phyloP scores from a whole-genome alignment of 1,140 invertebrate species.

The Bradynema listronoti region DNA sequence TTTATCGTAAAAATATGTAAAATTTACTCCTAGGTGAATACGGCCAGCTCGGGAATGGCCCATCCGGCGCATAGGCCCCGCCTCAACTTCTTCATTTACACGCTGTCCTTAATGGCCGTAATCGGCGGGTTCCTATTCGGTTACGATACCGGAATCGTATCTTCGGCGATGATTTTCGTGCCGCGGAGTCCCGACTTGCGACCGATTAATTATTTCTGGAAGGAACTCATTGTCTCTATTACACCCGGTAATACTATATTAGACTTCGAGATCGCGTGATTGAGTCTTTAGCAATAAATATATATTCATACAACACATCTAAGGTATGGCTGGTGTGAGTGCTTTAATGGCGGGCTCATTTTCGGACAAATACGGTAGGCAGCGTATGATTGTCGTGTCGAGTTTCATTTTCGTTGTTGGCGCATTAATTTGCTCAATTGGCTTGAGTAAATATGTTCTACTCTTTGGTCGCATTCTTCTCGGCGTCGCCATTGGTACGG shows the following conservation, averaged over 20 bases:
- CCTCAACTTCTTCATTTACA: constrained; percentile 58
- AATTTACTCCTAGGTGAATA: too few species aligned
- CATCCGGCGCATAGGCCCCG: constrained; percentile 39
- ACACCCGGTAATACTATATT: constrained; percentile 38
- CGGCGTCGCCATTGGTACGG: constrained; percentile 65
- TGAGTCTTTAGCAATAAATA: not conserved
- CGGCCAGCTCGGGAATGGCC: not conserved
- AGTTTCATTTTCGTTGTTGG: constrained; percentile 64
- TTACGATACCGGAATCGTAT: constrained; percentile 66
- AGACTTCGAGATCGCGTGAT: not conserved
- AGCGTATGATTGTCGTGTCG: constrained; percentile 63
- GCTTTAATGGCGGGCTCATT: constrained; percentile 62
- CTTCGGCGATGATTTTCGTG: constrained; percentile 65
- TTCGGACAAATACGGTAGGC: constrained; percentile 63
- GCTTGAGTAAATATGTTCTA: constrained; percentile 61
- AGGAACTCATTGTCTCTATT: constrained; percentile 43
- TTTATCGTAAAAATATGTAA: too few species aligned
- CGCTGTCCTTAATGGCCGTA: constrained; percentile 58
- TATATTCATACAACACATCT: constrained; percentile 2
- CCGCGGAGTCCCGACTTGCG: constrained; percentile 32
- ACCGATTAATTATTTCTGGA: constrained; percentile 34
- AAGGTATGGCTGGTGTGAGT: constrained; percentile 62
- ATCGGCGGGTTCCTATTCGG: constrained; percentile 68
- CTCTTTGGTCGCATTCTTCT: constrained; percentile 64
- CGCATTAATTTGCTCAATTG: constrained; percentile 63